Percentiles rank a stretch among this genome's conserved stretches.
These are phyloP conservation scores for Crocallis elinguaria DNA, from an alignment of 2,888 invertebrate species.

Conservation along the genomic window DNA sequence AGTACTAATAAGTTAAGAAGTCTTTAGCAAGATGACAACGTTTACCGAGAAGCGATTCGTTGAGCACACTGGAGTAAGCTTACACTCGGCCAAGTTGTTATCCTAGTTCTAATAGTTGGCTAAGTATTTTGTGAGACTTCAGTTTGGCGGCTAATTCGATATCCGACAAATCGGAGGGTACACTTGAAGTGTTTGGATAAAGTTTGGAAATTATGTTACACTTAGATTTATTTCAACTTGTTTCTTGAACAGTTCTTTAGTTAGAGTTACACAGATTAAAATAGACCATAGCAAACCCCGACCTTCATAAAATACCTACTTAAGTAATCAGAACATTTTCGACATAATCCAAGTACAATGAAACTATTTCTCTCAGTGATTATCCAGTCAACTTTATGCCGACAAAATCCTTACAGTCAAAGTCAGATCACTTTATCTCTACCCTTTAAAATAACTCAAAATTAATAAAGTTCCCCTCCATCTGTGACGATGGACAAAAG, in stretches of 20 bases:
- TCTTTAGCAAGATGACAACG: not conserved
- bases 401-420: slow-evolving; percentile 13
- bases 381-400: not conserved
- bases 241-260: too few species aligned
- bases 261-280: too few species aligned
- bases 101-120: slow-evolving; percentile 10
- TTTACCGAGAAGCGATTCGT: not conserved
- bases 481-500: slow-evolving; percentile 34
- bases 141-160: slow-evolving; percentile 4
- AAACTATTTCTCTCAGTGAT: not conserved
- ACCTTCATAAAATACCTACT: too few species aligned
- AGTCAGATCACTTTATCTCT: slow-evolving; percentile 6
- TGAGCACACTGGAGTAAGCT: not conserved
- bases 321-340: too few species aligned
- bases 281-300: too few species aligned
- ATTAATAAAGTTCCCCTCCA: slow-evolving; percentile 29
- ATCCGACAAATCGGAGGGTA: not conserved
- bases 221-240: too few species aligned
- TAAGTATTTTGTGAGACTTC: slow-evolving; percentile 9
- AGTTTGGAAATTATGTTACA: too few species aligned
- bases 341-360: too few species aligned
- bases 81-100: slow-evolving; percentile 6
- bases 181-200: too few species aligned
- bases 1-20: not conserved
- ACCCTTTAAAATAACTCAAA: slow-evolving; percentile 26